These are phyloP conservation scores for Thera britannica DNA, from an alignment of 2,888 invertebrate genomes.

Conservation along the genomic window DNA sequence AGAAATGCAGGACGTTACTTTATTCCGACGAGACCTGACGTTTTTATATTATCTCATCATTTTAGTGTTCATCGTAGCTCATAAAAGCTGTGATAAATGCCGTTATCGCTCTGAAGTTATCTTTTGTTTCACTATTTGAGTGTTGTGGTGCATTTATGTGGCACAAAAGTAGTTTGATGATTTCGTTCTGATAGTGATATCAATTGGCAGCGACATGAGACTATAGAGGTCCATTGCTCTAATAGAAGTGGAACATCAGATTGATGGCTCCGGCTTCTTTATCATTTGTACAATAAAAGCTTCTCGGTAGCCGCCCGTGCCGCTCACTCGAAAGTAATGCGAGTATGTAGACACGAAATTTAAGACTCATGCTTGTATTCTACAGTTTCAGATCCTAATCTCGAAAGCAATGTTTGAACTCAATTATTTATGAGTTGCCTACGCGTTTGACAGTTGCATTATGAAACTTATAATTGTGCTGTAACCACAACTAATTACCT, in stretches of 20 bases:
- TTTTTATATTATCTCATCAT: constrained; percentile 52
- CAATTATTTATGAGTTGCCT: constrained; percentile 64
- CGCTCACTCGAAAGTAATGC: constrained; percentile 53
- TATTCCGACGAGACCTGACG: constrained; percentile 48
- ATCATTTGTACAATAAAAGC: constrained; percentile 37
- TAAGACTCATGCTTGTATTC: constrained; percentile 54
- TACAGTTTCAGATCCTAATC: constrained; percentile 61
- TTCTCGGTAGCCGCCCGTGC: constrained; percentile 45
- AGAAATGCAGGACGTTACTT: constrained; percentile 61
- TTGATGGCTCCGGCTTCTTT: constrained; percentile 40
- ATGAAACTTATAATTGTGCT: constrained; percentile 53
- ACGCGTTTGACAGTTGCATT: constrained; percentile 61
- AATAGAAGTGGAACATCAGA: constrained; percentile 42
- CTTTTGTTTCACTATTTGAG: constrained; percentile 31
- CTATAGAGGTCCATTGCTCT: constrained; percentile 31
- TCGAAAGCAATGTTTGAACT: constrained; percentile 63
- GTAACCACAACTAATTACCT: constrained; percentile 47
- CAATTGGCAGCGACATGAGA: constrained; percentile 29
- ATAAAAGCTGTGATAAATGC: constrained; percentile 50
- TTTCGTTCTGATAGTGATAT: constrained; percentile 15
- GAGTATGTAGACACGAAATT: constrained; percentile 45
- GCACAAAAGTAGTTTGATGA: constrained; percentile 19
- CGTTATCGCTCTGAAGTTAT: constrained; percentile 45
- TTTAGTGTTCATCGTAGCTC: constrained; percentile 53
- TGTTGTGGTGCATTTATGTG: constrained; percentile 20